A percentile compares a stretch with the other conserved stretches of the same genome.
These are phyloP conservation scores for Sorex fumeus DNA, from an alignment of 2,113 vertebrate species.

Conservation along the genomic window DNA sequence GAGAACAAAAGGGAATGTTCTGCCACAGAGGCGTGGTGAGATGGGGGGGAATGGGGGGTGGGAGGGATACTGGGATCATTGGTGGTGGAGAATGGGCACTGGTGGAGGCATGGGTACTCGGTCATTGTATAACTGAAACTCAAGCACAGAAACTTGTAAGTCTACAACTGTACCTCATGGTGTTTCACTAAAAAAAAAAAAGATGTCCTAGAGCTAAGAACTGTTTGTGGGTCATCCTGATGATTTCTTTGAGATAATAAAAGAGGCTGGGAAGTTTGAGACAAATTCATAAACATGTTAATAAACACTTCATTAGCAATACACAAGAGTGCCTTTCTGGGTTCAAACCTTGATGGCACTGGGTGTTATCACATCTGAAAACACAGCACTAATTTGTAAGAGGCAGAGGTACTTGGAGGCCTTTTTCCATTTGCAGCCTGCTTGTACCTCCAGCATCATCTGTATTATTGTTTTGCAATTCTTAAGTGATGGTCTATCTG, in stretches of 20 bases:
- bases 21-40: no score
- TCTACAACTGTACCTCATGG: no score
- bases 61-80: no score
- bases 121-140: no score
- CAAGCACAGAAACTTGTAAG: no score
- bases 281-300: not conserved
- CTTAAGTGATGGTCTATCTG: conserved; percentile 46
- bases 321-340: not conserved
- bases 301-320: not conserved
- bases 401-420: not conserved
- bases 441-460: not conserved
- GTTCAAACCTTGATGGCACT: not conserved
- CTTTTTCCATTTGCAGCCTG: not conserved
- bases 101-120: no score
- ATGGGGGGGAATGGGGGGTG: no score
- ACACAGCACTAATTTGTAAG: conserved; percentile 18
- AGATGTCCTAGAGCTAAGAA: not conserved
- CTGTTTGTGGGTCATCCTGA: not conserved
- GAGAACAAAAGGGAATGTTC: no score
- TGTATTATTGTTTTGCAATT: not conserved
- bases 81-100: no score
- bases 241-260: conserved; percentile 16
- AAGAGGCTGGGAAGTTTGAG: conserved; percentile 1
- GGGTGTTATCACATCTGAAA: conserved; percentile 11
- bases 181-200: no score